Evolutionary conservation across 1,140 invertebrate genomes (phyloP).

Genomic region (Diorhabda sublineata): DNA sequence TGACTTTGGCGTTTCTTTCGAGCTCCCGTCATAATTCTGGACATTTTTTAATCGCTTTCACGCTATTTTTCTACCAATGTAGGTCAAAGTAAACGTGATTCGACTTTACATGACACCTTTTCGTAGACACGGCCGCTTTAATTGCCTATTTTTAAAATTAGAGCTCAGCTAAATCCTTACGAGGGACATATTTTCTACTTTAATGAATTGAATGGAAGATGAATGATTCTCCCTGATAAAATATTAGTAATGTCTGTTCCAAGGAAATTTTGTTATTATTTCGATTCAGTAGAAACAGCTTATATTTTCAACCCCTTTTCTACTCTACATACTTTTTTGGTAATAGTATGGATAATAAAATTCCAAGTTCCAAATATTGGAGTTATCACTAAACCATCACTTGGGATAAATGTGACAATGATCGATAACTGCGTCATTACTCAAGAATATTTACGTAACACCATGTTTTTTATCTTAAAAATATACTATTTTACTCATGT

Average conservation of each 20-base stretch:
- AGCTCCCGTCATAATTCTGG: not conserved
- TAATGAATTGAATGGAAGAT: not conserved
- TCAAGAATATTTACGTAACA: too few species aligned
- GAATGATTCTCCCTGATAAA: not conserved
- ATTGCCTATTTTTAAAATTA: conserved; percentile 8
- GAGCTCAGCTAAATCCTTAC: not conserved
- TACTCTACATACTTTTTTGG: too few species aligned
- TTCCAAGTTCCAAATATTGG: too few species aligned
- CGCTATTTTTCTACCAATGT: conserved; percentile 5
- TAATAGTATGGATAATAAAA: too few species aligned
- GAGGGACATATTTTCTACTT: not conserved
- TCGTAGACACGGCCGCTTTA: not conserved
- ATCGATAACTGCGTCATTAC: too few species aligned
- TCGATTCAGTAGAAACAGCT: too few species aligned
- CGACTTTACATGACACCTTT: conserved; percentile 9
- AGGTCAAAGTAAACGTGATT: conserved; percentile 5
- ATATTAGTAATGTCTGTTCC: not conserved
- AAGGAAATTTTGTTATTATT: too few species aligned
- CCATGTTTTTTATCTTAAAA: too few species aligned
- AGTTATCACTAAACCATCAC: too few species aligned
- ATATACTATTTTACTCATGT: too few species aligned
- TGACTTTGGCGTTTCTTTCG: not conserved
- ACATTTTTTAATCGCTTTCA: not conserved
- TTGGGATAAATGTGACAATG: too few species aligned
- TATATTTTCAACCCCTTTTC: too few species aligned